phyloP scores from a whole-genome alignment of 2,888 invertebrate genomes.

The Ennomos quercinarius region DNA sequence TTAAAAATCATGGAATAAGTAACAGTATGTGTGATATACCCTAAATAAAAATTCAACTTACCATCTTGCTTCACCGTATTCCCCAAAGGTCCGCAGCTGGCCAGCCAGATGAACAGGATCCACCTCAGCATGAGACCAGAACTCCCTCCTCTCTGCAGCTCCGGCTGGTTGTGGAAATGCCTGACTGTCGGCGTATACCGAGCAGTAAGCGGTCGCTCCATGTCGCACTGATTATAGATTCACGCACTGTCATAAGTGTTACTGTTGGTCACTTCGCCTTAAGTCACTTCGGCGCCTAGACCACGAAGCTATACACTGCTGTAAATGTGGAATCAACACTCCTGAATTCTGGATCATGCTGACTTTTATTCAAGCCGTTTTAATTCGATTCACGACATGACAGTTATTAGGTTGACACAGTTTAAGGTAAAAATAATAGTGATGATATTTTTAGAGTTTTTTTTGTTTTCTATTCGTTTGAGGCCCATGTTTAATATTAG shows the following conservation, averaged over 20 bases:
- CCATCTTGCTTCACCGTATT: slow-evolving; percentile 81
- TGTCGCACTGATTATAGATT: slow-evolving; percentile 45
- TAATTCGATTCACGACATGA: too few relatives aligned
- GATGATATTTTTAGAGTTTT: too few relatives aligned
- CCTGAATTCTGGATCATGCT: too few relatives aligned
- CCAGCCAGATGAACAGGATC: slow-evolving; percentile 76
- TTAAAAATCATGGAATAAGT: too few relatives aligned
- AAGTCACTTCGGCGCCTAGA: not conserved
- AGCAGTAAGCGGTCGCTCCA: slow-evolving; percentile 62
- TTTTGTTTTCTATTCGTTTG: too few relatives aligned
- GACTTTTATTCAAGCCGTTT: too few relatives aligned
- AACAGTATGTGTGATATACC: too few relatives aligned
- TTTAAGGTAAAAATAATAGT: too few relatives aligned
- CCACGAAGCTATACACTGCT: too few relatives aligned
- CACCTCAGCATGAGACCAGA: slow-evolving; percentile 75
- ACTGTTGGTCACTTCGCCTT: slow-evolving; percentile 3
- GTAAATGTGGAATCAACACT: too few relatives aligned
- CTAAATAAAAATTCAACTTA: slow-evolving; percentile 54
- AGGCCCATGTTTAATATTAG: too few relatives aligned
- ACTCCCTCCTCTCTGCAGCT: slow-evolving; percentile 68
- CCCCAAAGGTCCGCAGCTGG: slow-evolving; percentile 74
- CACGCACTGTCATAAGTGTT: slow-evolving; percentile 53
- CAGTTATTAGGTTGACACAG: too few relatives aligned
- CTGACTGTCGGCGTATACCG: slow-evolving; percentile 70
- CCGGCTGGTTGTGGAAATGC: slow-evolving; percentile 81